phyloP scores from a whole-genome alignment of 2,888 invertebrate species.

The Amphipyra tragopoginis region DNA sequence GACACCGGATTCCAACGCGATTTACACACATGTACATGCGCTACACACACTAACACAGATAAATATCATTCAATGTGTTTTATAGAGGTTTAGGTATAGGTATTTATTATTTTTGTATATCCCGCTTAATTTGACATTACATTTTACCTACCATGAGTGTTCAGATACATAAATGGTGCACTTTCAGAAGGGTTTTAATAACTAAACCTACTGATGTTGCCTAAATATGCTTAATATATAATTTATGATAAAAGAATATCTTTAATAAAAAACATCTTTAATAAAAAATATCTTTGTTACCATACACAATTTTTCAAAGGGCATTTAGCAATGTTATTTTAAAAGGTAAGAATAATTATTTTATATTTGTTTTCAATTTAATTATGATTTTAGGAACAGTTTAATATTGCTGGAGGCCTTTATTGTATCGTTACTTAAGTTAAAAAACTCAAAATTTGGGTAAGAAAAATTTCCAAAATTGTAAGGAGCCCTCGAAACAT shows the following conservation, averaged over 20 bases:
- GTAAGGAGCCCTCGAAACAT: neutral
- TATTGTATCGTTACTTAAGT: neutral
- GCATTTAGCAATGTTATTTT: conserved; percentile 16
- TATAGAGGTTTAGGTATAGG: conserved; percentile 29
- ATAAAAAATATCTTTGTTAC: conserved; percentile 34
- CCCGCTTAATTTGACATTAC: neutral
- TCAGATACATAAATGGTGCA: neutral
- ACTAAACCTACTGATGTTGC: conserved; percentile 1
- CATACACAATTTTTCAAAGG: conserved; percentile 16
- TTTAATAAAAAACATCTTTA: neutral
- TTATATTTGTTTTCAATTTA: conserved; percentile 10
- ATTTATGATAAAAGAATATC: conserved; percentile 30
- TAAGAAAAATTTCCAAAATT: neutral
- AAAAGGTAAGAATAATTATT: conserved; percentile 13
- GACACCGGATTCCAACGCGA: conserved; percentile 75
- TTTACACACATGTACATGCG: conserved; percentile 69
- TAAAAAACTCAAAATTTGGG: neutral
- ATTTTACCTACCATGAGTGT: neutral
- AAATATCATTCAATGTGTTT: conserved; percentile 19
- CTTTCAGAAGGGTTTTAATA: conserved; percentile 11
- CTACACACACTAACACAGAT: conserved; percentile 20
- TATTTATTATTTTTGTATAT: conserved; percentile 11
- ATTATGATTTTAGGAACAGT: neutral
- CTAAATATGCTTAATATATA: conserved; percentile 15
- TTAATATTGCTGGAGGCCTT: neutral